Conservation (phyloP, 1,140 invertebrate species). For the Neodiprion lecontei region DNA sequence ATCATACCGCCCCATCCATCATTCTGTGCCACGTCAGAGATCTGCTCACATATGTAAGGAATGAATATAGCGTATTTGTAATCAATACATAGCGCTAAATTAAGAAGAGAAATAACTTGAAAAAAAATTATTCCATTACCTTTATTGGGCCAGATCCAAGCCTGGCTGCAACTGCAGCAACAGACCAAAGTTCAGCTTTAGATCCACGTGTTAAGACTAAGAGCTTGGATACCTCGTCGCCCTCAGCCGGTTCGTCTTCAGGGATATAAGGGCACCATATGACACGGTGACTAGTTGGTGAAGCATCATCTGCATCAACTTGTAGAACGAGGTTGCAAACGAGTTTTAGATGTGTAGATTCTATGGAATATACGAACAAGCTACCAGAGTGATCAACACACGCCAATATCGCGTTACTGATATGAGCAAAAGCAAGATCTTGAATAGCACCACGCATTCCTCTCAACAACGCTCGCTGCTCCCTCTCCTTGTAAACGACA, state of each 20-base stretch:
- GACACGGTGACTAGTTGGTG: constrained; percentile 65
- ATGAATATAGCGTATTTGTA: not conserved
- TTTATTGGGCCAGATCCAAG: constrained; percentile 43
- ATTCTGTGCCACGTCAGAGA: constrained; percentile 42
- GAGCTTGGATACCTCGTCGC: constrained; percentile 78
- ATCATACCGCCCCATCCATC: constrained; percentile 56
- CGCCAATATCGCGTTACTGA: constrained; percentile 79
- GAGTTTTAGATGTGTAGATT: constrained; percentile 66
- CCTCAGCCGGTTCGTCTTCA: constrained; percentile 65
- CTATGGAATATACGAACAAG: constrained; percentile 83
- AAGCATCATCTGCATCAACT: constrained; percentile 53
- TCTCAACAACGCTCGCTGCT: constrained; percentile 82
- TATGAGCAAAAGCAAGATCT: constrained; percentile 89
- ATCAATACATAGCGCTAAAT: not conserved
- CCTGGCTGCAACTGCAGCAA: constrained; percentile 46
- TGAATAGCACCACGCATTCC: constrained; percentile 84
- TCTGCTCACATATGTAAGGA: constrained; percentile 5
- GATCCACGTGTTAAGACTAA: constrained; percentile 82
- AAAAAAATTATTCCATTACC: constrained; percentile 29
- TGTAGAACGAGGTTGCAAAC: constrained; percentile 64
- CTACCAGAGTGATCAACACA: constrained; percentile 85
- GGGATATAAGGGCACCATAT: constrained; percentile 95
- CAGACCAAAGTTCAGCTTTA: constrained; percentile 66
- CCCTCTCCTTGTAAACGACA: constrained; percentile 79
- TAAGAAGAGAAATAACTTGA: not conserved